These are phyloP conservation scores for Chrysemys picta DNA, from an alignment of 2,113 vertebrate species.

Conservation along the genomic window DNA sequence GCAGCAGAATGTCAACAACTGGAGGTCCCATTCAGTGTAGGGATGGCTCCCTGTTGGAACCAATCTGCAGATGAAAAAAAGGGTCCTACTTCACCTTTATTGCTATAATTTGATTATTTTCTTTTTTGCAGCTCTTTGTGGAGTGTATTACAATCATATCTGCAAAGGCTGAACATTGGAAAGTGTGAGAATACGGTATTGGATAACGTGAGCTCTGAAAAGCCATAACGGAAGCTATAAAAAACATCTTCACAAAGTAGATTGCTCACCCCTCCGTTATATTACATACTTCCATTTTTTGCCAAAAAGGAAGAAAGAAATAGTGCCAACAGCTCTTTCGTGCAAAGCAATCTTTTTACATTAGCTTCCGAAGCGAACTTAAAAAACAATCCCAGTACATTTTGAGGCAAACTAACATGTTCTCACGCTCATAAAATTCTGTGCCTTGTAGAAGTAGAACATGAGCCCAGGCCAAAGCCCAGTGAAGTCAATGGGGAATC, in stretches of 20 bases:
- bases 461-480: background rate
- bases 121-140: background rate
- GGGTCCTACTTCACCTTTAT: background rate
- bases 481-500: background rate
- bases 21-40: background rate
- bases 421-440: background rate
- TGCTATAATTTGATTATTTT: background rate
- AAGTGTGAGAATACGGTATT: background rate
- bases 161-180: background rate
- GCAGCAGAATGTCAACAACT: background rate
- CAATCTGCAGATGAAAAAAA: background rate
- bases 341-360: background rate
- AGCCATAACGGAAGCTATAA: background rate
- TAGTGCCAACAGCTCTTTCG: background rate
- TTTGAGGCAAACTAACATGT: background rate
- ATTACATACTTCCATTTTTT: background rate
- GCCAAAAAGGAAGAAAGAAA: background rate
- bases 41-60: background rate
- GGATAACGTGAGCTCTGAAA: background rate
- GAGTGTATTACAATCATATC: background rate
- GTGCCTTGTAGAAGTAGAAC: background rate
- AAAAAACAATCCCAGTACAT: background rate
- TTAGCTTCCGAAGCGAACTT: background rate
- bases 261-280: background rate
- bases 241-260: background rate